Evolutionary conservation across 2,888 invertebrate genomes (phyloP).

Genomic region (Tholera decimalis): DNA sequence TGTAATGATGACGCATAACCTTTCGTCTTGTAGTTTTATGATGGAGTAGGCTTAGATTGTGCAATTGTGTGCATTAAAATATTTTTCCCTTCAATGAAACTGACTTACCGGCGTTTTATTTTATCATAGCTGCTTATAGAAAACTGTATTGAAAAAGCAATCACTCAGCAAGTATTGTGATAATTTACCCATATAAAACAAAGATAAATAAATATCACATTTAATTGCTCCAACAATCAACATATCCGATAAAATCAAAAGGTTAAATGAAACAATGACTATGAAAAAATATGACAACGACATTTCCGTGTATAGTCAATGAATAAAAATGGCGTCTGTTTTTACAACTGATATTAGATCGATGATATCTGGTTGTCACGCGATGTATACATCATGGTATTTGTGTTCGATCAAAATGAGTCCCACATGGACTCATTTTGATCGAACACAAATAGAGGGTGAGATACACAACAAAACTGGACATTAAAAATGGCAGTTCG

Average conservation of each 20-base stretch:
- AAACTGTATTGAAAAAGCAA: neutral
- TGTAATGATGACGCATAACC: no score
- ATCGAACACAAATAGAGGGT: no score
- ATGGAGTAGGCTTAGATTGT: no score
- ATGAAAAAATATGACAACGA: constrained; percentile 22
- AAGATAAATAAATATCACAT: neutral
- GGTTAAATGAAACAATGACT: constrained; percentile 17
- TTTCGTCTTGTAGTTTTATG: no score
- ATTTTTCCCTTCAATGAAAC: no score
- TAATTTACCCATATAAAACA: neutral
- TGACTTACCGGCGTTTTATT: no score
- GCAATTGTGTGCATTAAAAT: no score
- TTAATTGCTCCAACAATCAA: neutral
- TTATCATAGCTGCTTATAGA: no score
- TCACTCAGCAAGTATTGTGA: no score
- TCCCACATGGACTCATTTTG: no score
- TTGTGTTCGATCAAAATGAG: constrained; percentile 41
- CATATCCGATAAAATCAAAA: constrained; percentile 24
- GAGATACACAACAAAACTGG: no score
- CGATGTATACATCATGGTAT: constrained; percentile 58
- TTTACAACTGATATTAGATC: constrained; percentile 26
- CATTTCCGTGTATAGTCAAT: constrained; percentile 35
- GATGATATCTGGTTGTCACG: constrained; percentile 59
- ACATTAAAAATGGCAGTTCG: no score
- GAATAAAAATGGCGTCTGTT: constrained; percentile 30